Conservation (phyloP, 1,140 invertebrate species). For the Sitobion miscanthi region DNA sequence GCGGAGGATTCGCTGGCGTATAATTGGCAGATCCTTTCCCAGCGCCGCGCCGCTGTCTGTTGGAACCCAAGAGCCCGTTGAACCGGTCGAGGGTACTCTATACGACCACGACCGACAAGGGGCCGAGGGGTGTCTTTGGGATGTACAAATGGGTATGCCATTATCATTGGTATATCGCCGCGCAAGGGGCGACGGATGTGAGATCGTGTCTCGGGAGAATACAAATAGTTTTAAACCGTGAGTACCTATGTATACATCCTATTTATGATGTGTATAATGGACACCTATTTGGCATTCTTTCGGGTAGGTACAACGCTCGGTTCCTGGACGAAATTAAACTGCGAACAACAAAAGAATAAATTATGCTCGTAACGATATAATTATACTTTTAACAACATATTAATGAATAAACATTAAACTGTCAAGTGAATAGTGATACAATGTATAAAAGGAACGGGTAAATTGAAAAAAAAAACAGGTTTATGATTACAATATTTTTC, state of each 20-base stretch:
- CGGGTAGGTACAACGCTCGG: neutral
- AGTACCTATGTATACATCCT: neutral
- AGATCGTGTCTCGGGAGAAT: neutral
- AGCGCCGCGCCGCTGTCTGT: neutral
- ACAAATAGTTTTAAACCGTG: neutral
- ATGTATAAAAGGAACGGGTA: neutral
- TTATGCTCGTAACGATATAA: constrained; percentile 2
- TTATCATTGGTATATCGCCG: neutral
- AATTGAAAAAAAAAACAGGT: constrained; percentile 35
- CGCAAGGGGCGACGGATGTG: neutral
- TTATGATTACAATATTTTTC: constrained; percentile 14
- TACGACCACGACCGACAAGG: neutral
- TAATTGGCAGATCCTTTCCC: neutral
- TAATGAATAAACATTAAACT: constrained; percentile 40
- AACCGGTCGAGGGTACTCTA: neutral
- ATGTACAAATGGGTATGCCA: neutral
- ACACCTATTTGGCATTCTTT: neutral
- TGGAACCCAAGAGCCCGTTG: neutral
- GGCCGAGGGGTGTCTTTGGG: neutral
- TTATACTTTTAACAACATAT: constrained; percentile 14
- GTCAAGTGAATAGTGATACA: constrained; percentile 15
- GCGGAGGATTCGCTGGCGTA: neutral
- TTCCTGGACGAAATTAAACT: neutral
- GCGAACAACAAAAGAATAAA: constrained; percentile 33
- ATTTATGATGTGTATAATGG: neutral